Base-by-base conservation (phyloP, 2,888 invertebrate genomes). In the Amphipyra tragopoginis region DNA sequence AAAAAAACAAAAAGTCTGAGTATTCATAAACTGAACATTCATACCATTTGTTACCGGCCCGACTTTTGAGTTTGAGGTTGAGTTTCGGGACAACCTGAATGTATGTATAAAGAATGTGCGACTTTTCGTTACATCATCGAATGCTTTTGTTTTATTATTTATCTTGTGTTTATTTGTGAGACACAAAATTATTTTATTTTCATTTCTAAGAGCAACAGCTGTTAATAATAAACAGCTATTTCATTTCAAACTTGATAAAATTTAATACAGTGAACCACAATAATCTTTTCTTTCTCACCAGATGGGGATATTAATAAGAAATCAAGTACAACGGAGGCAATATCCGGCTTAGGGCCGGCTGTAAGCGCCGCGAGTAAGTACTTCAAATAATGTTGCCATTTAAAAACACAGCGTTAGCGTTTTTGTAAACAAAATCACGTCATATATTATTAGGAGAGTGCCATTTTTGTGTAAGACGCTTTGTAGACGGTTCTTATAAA, bases 341-440 rank as follows among this genome's bases (percentile, higher is more conserved):
- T 89, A 83, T 90, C 92, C 79, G 92, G 92, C 57, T 80, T 94
- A 78, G 94, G 93, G 5, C 94, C 94, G 42, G 93, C 94, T 49
- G 94, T 94, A 44, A 94, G 94, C 65, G 94, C 94, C 66, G 88
- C 94, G 40, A 94, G 94, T 94, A 82, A 93, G 94, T 91, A 85
- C 67, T 68, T 60, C 29, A 62, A 73, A 74, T 75, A 81, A 80
- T 77, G 72, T 56, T 64, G 57, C 63, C 67, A 63, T 77, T 79
- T 73, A 74, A 78, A 83, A 83, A 74, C 77, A 77, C 72, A 59
- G 50, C 43, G 65, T 54, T 52, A 59, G 75, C 77, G 68, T 66
- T 82, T 79, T 65, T 55, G 21, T 65, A 53, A 77, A 67, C 62
- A 72, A 68, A 71, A 71, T 65, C 51, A 62, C 58, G 68, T 72